Percentiles rank a stretch among this genome's conserved stretches.
These are phyloP conservation scores for Phalloptychus januarius DNA, from an alignment of 2,797 vertebrate genomes.

Conservation along the genomic window DNA sequence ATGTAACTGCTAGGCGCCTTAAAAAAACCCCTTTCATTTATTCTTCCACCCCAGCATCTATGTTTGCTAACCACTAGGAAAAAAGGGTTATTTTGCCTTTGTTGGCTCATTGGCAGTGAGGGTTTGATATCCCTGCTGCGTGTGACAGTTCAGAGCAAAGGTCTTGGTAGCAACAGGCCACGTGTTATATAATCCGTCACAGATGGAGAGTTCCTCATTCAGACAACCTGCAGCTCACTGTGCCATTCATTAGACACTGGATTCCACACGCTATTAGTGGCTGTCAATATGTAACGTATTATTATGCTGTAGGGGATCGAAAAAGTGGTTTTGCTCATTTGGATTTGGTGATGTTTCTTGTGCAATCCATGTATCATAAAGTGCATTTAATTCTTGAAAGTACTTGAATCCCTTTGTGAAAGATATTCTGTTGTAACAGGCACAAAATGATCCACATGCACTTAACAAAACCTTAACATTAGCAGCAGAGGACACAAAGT, in stretches of 20 bases:
- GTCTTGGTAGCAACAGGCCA: slow-evolving; percentile 57
- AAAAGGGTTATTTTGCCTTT: slow-evolving; percentile 6
- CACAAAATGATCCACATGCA: neutral
- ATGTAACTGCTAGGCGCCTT: slow-evolving; percentile 5
- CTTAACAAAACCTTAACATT: slow-evolving; percentile 11
- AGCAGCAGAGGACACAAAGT: slow-evolving; percentile 21
- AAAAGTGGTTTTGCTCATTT: neutral
- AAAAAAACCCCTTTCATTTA: slow-evolving; percentile 4
- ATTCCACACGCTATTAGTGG: neutral
- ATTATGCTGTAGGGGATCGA: neutral
- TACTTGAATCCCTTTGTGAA: neutral
- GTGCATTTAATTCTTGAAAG: neutral
- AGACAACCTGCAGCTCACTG: slow-evolving; percentile 28
- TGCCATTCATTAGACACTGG: slow-evolving; percentile 48
- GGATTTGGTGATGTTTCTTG: neutral
- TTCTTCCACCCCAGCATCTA: neutral
- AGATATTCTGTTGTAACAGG: neutral
- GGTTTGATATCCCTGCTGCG: slow-evolving; percentile 57
- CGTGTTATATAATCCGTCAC: slow-evolving; percentile 63
- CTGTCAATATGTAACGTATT: neutral
- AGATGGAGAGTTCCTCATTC: slow-evolving; percentile 58
- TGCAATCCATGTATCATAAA: neutral
- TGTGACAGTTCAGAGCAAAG: slow-evolving; percentile 58
- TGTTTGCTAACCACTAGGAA: slow-evolving; percentile 12
- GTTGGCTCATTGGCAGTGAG: slow-evolving; percentile 35